Evolutionary conservation across 2,888 invertebrate species (phyloP), one percentile per base, ranked within the genome.

Genomic region (Callyntrura sp.): DNA sequence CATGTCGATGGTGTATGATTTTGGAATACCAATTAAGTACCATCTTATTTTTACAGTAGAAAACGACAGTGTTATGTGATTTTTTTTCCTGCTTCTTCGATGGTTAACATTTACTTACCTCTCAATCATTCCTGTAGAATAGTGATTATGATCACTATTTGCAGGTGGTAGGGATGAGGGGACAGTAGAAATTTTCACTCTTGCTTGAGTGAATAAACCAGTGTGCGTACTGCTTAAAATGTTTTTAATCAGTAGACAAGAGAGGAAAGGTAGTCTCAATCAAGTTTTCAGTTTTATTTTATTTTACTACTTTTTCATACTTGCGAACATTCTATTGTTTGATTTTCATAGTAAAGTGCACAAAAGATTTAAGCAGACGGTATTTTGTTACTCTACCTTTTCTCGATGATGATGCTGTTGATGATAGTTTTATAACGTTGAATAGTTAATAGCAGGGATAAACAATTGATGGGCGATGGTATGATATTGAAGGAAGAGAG

Each of bases 21-120:
- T 20, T 76, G 68, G 87, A 87, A 87, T 87, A 87, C 87, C 82
- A 87, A 87, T 87, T 87, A 87, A 85, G 68, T 82, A 43, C 62
- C 20, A 62, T 82, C 62, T 57, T 81, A 60, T 35, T 82, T 82
- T 82, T 35, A 81, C n/a, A n/a, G n/a, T n/a, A n/a, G 76, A 76
- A 76, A 76, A 76, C 51, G 76, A 76, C 51, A 76, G 76, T 51
- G 25, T 23, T 76, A 51, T 76, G 48, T 20, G 12, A 20, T 8
- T 55, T 23, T 48, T 76, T 73, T 4, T 23, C 12, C 28, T 62
- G 45, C 48, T 51, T 20, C 12, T 43, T 76, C 51, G 28, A 25
- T 76, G 14, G 25, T 25, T 25, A 20, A n/a, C 23, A 11, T 23
- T 25, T 25, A 25, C 6, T 25, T 70, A 76, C 14, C 76, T 51